Percentiles rank a stretch among this genome's conserved stretches.
phyloP scores from a whole-genome alignment of 2,797 vertebrate genomes.

The Okamejei kenojei region DNA sequence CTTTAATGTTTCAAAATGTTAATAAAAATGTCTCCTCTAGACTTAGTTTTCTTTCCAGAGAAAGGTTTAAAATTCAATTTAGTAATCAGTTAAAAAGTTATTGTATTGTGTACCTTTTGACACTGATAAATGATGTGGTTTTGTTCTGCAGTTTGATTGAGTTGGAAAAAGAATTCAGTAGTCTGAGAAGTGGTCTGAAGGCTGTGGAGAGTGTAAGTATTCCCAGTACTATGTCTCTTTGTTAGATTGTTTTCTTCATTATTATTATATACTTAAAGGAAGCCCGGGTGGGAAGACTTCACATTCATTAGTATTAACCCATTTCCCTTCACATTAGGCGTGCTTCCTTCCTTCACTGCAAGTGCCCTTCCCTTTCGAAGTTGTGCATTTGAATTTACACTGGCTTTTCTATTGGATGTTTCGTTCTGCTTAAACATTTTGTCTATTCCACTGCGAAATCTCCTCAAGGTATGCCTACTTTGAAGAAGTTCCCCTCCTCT shows the following conservation, averaged over 20 bases:
- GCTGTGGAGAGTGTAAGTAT: slow-evolving; percentile 87
- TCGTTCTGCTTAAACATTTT: not conserved
- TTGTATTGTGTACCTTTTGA: not conserved
- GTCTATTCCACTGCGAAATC: too few species aligned
- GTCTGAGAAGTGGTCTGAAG: slow-evolving; percentile 82
- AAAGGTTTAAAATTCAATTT: not conserved
- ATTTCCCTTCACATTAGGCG: slow-evolving; percentile 45
- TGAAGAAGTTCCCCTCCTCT: too few species aligned
- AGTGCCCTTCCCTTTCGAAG: slow-evolving; percentile 38
- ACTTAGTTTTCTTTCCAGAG: too few species aligned
- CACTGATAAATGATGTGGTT: not conserved
- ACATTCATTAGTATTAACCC: slow-evolving; percentile 43
- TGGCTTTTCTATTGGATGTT: not conserved
- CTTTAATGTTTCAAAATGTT: not conserved
- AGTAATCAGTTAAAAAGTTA: not conserved
- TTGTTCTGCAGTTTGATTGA: slow-evolving; percentile 78
- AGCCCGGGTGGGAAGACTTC: slow-evolving; percentile 41
- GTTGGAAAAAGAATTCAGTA: slow-evolving; percentile 91
- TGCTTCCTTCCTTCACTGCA: slow-evolving; percentile 46
- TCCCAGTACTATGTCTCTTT: slow-evolving; percentile 32
- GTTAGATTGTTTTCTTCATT: slow-evolving; percentile 29
- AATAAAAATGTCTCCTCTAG: not conserved
- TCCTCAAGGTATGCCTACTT: too few species aligned
- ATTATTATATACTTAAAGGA: slow-evolving; percentile 30
- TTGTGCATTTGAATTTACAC: not conserved